Base-by-base conservation (phyloP, 2,888 invertebrate species). In the Rhimphoctona megacephalus region DNA sequence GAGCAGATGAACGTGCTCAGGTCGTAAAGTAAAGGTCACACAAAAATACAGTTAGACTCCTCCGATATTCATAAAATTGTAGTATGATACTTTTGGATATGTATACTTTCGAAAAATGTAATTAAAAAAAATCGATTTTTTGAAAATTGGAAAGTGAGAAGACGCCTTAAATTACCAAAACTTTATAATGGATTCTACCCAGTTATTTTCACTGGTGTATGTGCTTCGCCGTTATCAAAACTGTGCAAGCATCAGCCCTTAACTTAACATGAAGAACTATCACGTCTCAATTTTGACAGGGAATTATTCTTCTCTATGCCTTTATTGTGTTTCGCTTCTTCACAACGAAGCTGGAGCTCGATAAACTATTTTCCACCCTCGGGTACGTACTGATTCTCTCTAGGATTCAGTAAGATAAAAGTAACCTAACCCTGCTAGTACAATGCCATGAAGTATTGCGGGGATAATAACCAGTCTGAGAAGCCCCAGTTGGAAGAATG, bases 231-330 rank as follows among this genome's bases (percentile, higher is more conserved):
- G 33, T 64, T 70, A 14, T 67, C 25, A 30, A 52, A 46, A 46
- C 64, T 61, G 9, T 52, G 43, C 7, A 36, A 25, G 49, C 49
- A 19, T 64, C 70, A 61, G 85, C 80, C 89, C 85, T 83, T 64
- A 87, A 80, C 86, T 89, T 90, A 90, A 89, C 90, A 85, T 85
- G 88, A 81, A 86, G 89, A 88, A 90, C 90, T 90, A 90, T 90
- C 90, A 89, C 89, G 89, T 89, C 91, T 90, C 88, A 88, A 89
- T 91, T 91, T 90, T 89, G 87, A 81, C 81, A 81, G 70, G 70
- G 76, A 87, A 81, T 85, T 84, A 85, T 84, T 84, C 84, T 81
- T 79, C 86, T 83, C 78, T 83, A 72, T 82, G 67, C 78, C 72
- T 39, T 36, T 49, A 36, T 25, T n/a, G 39, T 52, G 52, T 72